phyloP scores from a whole-genome alignment of 2,797 vertebrate species.

The Premnoplex brunnescens region DNA sequence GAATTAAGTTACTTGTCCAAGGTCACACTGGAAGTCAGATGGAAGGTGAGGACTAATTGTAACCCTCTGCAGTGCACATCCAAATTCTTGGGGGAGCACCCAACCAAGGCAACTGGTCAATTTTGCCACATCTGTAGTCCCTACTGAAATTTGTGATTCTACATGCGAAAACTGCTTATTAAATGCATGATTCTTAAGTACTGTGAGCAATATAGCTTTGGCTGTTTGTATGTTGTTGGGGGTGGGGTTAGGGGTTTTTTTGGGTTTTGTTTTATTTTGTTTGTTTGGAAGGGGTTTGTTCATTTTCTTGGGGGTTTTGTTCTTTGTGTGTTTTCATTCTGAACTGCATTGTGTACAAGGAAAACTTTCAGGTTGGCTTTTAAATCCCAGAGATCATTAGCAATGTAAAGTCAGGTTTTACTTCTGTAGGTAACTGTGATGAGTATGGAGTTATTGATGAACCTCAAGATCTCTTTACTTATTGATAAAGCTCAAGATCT shows the following conservation, averaged over 20 bases:
- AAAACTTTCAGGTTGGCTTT: background rate
- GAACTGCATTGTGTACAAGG: background rate
- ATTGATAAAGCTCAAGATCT: background rate
- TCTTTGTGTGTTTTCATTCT: background rate
- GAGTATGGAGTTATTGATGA: background rate
- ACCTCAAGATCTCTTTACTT: background rate
- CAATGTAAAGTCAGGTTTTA: background rate
- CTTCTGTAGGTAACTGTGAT: background rate
- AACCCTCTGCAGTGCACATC: background rate
- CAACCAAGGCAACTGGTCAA: background rate
- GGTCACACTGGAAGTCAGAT: background rate
- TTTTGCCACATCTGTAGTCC: background rate
- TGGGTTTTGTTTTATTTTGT: background rate
- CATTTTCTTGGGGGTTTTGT: background rate
- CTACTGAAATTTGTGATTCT: background rate
- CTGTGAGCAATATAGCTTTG: background rate
- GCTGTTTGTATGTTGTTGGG: background rate
- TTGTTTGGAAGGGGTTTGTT: background rate
- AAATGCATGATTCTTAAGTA: background rate
- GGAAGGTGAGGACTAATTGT: background rate
- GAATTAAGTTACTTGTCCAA: background rate
- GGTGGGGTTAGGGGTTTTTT: background rate
- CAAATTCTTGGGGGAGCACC: background rate
- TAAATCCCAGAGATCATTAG: background rate
- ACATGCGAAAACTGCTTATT: background rate